phyloP scores from a whole-genome alignment of 2,113 vertebrate species.

The Ramphastos sulfuratus region DNA sequence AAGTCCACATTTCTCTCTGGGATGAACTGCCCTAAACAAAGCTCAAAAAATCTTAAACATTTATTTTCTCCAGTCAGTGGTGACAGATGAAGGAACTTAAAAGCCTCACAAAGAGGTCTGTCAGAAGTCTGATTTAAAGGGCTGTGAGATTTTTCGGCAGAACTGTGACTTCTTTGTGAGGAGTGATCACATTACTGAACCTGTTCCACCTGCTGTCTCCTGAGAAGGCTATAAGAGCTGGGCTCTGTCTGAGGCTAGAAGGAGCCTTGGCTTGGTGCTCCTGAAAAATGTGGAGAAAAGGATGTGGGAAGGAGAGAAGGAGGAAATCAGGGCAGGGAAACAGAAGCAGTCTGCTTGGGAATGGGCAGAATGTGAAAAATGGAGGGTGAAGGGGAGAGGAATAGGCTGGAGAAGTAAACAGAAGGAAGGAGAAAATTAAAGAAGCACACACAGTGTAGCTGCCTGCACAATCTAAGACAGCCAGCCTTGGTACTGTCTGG shows the following conservation, averaged over 20 bases:
- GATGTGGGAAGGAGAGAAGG: neutral
- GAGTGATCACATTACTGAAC: slow-evolving; percentile 29
- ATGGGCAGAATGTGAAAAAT: neutral
- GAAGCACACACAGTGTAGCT: neutral
- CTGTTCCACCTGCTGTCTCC: slow-evolving; percentile 37
- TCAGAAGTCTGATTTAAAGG: slow-evolving; percentile 1
- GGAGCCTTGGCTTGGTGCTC: neutral
- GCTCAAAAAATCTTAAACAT: neutral
- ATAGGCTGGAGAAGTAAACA: neutral
- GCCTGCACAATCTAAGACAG: neutral
- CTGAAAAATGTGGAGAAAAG: neutral
- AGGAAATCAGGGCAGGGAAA: neutral
- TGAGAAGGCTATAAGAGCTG: neutral
- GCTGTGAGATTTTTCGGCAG: slow-evolving; percentile 5
- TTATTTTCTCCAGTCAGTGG: neutral
- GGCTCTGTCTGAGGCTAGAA: neutral
- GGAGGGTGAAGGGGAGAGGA: neutral
- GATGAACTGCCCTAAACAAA: neutral
- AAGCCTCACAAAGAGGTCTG: neutral
- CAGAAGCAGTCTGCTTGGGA: neutral
- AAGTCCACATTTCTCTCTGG: neutral
- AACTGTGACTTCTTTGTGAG: neutral
- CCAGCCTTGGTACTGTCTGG: neutral
- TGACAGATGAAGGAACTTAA: neutral
- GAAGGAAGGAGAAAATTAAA: neutral